Conservation (phyloP, 1,140 invertebrate genomes). For the Drosophila nannoptera region DNA sequence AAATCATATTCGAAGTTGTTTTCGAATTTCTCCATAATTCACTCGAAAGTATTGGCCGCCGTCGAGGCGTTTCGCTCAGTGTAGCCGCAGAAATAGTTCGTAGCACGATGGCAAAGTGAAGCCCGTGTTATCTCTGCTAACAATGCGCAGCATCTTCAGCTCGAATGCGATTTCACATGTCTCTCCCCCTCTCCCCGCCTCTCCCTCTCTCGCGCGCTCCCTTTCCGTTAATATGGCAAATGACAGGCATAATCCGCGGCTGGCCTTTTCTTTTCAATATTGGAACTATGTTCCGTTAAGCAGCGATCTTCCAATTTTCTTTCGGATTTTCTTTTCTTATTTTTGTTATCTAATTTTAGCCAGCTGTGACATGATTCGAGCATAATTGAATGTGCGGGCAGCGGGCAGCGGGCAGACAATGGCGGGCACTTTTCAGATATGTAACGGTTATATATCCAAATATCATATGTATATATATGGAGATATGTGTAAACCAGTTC, state of each 20-base stretch:
- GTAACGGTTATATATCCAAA: conserved; percentile 26
- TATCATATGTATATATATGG: conserved; percentile 29
- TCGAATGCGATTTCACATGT: not conserved
- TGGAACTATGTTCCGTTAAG: too few species aligned
- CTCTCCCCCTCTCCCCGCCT: not conserved
- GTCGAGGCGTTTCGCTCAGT: not conserved
- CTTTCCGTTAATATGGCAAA: conserved; percentile 1
- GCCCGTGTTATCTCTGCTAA: conserved; percentile 12
- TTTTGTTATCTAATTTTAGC: not conserved
- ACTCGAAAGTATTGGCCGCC: too few species aligned
- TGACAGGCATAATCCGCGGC: not conserved
- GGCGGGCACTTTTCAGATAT: conserved; percentile 3
- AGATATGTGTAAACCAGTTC: conserved; percentile 44
- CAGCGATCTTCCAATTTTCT: not conserved
- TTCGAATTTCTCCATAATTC: too few species aligned
- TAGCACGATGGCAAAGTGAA: not conserved
- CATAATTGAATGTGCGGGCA: conserved; percentile 1
- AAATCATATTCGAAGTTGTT: too few species aligned
- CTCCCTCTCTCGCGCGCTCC: not conserved
- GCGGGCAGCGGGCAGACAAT: not conserved
- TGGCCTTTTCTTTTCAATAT: not conserved
- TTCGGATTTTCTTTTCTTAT: not conserved
- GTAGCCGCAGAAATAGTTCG: not conserved
- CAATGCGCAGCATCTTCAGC: conserved; percentile 48
- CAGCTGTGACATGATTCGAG: conserved; percentile 4